Evolutionary conservation across 2,888 invertebrate genomes (phyloP), one percentile per base, ranked within the genome.

Genomic region (Ectobius pallidus): DNA sequence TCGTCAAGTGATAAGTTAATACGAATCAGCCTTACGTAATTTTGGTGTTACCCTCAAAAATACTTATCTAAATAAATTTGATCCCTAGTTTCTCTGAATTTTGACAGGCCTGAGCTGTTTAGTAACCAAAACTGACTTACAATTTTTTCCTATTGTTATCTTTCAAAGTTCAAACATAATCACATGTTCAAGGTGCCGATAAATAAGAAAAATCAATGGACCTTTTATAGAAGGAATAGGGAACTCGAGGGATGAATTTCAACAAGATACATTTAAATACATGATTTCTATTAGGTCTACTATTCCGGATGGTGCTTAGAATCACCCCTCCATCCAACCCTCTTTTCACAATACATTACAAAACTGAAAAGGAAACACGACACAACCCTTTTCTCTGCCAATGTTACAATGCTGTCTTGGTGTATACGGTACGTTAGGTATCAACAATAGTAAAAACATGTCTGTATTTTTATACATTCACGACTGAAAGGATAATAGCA

Each of bases 131-230:
- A n/a, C 46, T n/a, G 46, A 46, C 1, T 46, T 46, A 46, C 18
- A 20, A 46, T 3, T 30, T 58, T 30, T 25, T 30, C n/a, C 2
- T n/a, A n/a, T 30, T 58, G 27, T n/a, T n/a, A n/a, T n/a, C n/a
- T n/a, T n/a, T n/a, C n/a, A 58, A 58, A 58, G 30, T 25, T 58
- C n/a, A 30, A 58, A 58, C n/a, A 58, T 32, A 16, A 58, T 22
- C 58, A 25, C n/a, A 30, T n/a, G 30, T 32, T 25, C 25, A 25
- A 46, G n/a, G 20, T 18, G 7, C 9, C 9, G 25, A 52, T 52
- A 52, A 52, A 52, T 52, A 22, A 20, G n/a, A n/a, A 14, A 58
- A 30, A n/a, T 30, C 58, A 30, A 58, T 58, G 30, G 30, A 58
- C 30, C 30, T 58, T 58, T 25, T 25, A 30, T 58, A 30, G 14